Conservation (phyloP, 1,140 invertebrate species). For the Diachasma alloeum region DNA sequence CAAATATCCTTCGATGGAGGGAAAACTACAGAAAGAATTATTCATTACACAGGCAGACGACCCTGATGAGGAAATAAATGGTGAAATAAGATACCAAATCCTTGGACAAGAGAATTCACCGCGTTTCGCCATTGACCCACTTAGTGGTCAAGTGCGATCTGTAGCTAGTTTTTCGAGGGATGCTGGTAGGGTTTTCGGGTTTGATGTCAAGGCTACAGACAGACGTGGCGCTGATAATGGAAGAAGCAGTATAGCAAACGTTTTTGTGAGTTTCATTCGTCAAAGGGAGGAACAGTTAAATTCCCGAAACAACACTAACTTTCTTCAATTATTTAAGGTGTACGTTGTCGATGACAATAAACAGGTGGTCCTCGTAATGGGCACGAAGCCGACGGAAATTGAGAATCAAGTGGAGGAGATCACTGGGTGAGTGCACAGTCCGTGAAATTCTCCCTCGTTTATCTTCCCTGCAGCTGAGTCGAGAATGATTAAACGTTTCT, state of each 20-base stretch:
- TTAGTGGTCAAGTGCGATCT: slow-evolving; percentile 77
- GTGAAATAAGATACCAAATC: slow-evolving; percentile 82
- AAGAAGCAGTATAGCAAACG: slow-evolving; percentile 80
- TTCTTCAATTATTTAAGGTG: slow-evolving; percentile 64
- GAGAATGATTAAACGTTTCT: slow-evolving; percentile 1
- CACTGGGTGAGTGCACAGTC: slow-evolving; percentile 62
- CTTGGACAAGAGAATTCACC: slow-evolving; percentile 71
- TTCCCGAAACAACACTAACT: neutral
- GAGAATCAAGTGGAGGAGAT: slow-evolving; percentile 77
- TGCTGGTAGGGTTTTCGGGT: slow-evolving; percentile 79
- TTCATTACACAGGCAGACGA: slow-evolving; percentile 71
- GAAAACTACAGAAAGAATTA: neutral
- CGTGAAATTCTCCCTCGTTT: neutral
- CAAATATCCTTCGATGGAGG: neutral
- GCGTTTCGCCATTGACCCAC: slow-evolving; percentile 79
- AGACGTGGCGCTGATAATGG: slow-evolving; percentile 79
- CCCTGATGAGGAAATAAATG: slow-evolving; percentile 77
- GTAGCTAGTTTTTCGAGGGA: slow-evolving; percentile 72
- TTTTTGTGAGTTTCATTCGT: slow-evolving; percentile 74
- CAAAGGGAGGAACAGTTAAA: neutral
- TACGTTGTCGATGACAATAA: slow-evolving; percentile 83
- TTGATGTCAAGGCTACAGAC: slow-evolving; percentile 89
- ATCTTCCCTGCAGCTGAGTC: neutral
- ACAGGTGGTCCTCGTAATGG: slow-evolving; percentile 80
- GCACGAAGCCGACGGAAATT: slow-evolving; percentile 76